Conservation (phyloP, 2,113 vertebrate genomes). For the Sorex araneus region DNA sequence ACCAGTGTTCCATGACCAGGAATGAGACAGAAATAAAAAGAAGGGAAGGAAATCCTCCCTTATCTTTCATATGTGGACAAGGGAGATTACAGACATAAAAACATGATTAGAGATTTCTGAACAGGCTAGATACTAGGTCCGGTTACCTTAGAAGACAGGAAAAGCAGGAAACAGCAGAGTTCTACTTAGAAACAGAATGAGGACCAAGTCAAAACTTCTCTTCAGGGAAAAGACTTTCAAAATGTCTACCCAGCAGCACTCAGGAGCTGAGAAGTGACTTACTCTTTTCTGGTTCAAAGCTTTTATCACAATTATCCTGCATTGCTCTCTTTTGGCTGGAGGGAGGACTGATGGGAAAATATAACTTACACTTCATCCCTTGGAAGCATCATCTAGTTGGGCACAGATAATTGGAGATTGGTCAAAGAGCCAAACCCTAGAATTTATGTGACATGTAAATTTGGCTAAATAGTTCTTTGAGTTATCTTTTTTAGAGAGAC, state of each 20-base stretch:
- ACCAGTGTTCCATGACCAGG: neutral
- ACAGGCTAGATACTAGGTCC: neutral
- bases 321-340: neutral
- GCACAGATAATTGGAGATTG: neutral
- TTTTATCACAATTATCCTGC: neutral
- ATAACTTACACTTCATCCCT: neutral
- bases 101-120: neutral
- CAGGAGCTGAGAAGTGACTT: neutral
- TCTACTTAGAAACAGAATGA: neutral
- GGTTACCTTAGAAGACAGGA: no score
- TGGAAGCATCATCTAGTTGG: neutral
- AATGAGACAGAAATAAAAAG: neutral
- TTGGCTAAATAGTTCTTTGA: no score
- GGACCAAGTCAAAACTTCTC: neutral
- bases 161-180: accelerated
- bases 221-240: neutral
- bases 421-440: neutral
- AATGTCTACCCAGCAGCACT: neutral
- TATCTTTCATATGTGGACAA: neutral
- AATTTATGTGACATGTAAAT: no score
- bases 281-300: neutral
- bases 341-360: neutral
- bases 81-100: neutral
- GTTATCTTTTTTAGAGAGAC: neutral
- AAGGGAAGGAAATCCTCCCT: neutral